A percentile compares a stretch with the other conserved stretches of the same genome.
Conservation (phyloP, 2,888 invertebrate genomes). For the Ectemnius lituratus region DNA sequence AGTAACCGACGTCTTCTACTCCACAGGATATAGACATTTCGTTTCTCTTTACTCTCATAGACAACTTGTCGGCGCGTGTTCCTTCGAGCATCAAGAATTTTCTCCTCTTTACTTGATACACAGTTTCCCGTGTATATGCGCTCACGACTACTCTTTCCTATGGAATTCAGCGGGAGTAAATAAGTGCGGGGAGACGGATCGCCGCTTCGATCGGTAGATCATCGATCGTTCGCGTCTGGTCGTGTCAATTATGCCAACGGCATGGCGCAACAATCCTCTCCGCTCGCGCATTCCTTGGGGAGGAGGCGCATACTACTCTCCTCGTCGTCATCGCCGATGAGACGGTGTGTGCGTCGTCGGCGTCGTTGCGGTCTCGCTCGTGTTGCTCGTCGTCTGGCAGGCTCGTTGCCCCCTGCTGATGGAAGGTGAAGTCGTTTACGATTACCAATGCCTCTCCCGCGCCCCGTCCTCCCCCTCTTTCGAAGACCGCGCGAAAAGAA, state of each 20-base stretch:
- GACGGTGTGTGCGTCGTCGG: not conserved
- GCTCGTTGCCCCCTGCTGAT: conserved; percentile 52
- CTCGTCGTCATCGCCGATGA: not conserved
- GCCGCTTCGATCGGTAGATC: not conserved
- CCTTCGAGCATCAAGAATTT: too few species aligned
- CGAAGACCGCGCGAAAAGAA: conserved; percentile 47
- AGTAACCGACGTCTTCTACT: too few species aligned
- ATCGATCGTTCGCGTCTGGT: conserved; percentile 2
- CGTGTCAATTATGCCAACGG: conserved; percentile 6
- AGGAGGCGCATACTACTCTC: not conserved
- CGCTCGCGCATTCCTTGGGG: not conserved
- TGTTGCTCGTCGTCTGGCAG: conserved; percentile 41
- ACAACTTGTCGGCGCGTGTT: too few species aligned
- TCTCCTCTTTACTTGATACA: too few species aligned
- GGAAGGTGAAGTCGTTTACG: conserved; percentile 53
- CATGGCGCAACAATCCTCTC: not conserved
- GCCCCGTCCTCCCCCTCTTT: conserved; percentile 28
- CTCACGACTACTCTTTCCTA: too few species aligned
- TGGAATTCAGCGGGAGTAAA: too few species aligned
- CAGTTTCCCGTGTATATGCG: too few species aligned
- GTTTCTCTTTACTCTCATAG: too few species aligned
- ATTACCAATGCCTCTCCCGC: conserved; percentile 35
- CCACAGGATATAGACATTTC: too few species aligned
- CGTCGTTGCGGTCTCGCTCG: conserved; percentile 19
- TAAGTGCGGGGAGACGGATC: too few species aligned